Percentiles rank a stretch among this genome's conserved stretches.
These are phyloP conservation scores for Xenus cinereus DNA, from an alignment of 2,113 vertebrate species.

Conservation along the genomic window DNA sequence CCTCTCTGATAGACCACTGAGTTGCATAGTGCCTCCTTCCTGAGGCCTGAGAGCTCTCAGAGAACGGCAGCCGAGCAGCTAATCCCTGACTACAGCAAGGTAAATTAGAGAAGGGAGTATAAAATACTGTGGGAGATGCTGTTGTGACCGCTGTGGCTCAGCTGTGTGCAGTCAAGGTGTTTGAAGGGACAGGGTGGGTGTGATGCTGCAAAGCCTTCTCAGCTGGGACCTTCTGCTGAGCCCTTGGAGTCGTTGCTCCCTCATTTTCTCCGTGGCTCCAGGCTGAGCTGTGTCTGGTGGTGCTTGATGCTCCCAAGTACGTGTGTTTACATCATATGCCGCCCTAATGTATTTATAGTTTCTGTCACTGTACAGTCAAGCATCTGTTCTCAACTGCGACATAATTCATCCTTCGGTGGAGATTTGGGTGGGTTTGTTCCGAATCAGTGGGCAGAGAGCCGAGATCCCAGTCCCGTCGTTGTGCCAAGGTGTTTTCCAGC, in stretches of 20 bases:
- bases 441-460: neutral
- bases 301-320: neutral
- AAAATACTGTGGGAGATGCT: neutral
- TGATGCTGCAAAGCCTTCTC: neutral
- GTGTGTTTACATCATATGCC: neutral
- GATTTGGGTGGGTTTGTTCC: constrained; percentile 4
- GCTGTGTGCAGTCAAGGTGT: accelerated
- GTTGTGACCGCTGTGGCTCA: too few species aligned
- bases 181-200: accelerated
- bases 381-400: neutral
- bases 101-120: neutral
- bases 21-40: neutral
- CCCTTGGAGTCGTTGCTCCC: accelerated
- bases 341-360: neutral
- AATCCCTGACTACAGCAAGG: neutral
- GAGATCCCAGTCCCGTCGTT: neutral
- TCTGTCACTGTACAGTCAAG: neutral
- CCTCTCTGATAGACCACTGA: neutral
- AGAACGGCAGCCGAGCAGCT: neutral
- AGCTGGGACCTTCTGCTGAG: neutral
- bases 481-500: too few species aligned
- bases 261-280: neutral
- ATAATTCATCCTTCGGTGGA: neutral
- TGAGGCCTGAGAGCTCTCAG: neutral
- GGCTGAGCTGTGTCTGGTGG: neutral